Evolutionary conservation across 2,888 invertebrate species (phyloP), one percentile per base, ranked within the genome.

Genomic region (Cenopis cana): DNA sequence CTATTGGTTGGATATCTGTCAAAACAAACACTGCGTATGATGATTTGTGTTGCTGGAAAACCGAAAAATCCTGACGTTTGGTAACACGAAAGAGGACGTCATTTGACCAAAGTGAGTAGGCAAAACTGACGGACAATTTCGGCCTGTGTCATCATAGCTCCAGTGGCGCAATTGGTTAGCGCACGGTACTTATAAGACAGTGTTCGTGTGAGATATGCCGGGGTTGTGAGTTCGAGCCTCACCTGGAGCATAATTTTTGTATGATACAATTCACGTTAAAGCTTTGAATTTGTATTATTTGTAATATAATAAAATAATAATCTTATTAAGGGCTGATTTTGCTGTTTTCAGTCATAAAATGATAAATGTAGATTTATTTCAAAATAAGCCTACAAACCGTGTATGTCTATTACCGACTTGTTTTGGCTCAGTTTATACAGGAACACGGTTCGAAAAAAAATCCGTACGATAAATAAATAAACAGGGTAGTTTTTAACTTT

Each of bases 121-220:
- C 79, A 81, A 76, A 77, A 82, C 41, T 0, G 10, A 62, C 74
- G 61, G n/a, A 49, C 70, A 76, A 84, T 84, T 90, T 92, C 91
- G 84, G 77, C 14, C 66, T 0, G 0, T 0, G 1, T 20, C 11
- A 3, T 20, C 84, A 84, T 81, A 94, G 97, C 98, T 97, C 98
- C 97, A 98, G 98, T 98, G 98, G 98, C 98, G 98, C 98, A 98
- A 98, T 98, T 97, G 98, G 98, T 98, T 98, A 98, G 98, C 98
- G 98, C 98, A 98, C 98, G 98, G 98, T 98, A 98, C 98, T 98
- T 98, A 98, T 98, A 98, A 96, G 97, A 96, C 98, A 98, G 98
- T 98, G 95, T 95, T 95, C 95, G 96, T 91, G 90, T 97, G 97
- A 98, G 98, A 96, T 86, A 98, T 98, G 98, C 98, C 98, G 98